Conservation (phyloP, 1,140 invertebrate genomes). For the Sogatella furcifera region DNA sequence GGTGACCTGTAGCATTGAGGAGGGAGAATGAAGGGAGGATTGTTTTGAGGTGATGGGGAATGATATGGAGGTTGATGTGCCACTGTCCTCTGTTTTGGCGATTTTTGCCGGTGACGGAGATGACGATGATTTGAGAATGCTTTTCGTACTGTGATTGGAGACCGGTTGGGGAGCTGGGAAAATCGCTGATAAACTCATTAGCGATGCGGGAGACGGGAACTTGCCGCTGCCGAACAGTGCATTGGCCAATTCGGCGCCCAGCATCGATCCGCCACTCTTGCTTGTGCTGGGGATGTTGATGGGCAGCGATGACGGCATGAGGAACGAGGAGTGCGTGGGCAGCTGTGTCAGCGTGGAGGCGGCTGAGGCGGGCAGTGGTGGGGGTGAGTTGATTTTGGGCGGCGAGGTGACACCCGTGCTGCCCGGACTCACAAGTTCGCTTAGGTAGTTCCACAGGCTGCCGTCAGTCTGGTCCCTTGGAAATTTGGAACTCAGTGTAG, state of each 20-base stretch:
- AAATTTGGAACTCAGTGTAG: conserved; percentile 25
- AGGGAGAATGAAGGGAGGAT: no score
- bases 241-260: conserved; percentile 23
- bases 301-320: neutral
- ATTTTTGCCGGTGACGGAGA: neutral
- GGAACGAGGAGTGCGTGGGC: neutral
- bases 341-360: neutral
- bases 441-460: conserved; percentile 23
- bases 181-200: conserved; percentile 18
- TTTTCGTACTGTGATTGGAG: neutral
- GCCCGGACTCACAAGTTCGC: conserved; percentile 21
- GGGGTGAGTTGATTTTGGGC: neutral
- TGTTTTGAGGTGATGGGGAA: no score
- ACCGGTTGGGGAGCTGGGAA: conserved; percentile 10
- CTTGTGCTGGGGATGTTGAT: conserved; percentile 10
- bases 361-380: neutral
- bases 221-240: conserved; percentile 24
- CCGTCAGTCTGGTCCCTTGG: conserved; percentile 26
- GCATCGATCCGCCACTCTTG: neutral
- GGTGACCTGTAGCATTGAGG: no score
- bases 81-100: neutral
- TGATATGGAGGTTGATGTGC: no score
- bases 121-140: neutral
- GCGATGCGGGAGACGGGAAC: conserved; percentile 19
- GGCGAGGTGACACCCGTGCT: conserved; percentile 4